Evolutionary conservation across 2,113 vertebrate genomes (phyloP).

Genomic region (Collichthys lucidus): DNA sequence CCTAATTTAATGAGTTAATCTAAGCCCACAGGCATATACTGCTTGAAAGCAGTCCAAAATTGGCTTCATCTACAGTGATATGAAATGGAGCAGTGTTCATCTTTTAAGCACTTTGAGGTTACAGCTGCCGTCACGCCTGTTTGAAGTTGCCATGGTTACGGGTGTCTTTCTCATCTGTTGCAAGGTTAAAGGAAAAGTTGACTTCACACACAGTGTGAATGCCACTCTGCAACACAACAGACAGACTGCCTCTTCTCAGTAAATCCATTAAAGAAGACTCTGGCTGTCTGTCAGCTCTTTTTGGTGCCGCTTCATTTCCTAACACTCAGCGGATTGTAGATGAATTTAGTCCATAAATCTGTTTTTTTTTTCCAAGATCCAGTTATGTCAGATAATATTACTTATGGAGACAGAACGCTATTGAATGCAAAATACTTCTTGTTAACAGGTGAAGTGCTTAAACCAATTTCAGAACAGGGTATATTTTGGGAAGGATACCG

Average conservation of each 20-base stretch:
- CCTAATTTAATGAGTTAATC: neutral
- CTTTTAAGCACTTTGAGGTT: neutral
- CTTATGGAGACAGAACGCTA: neutral
- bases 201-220: neutral
- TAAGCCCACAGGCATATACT: neutral
- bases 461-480: neutral
- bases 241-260: neutral
- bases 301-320: neutral
- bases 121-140: neutral
- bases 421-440: neutral
- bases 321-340: neutral
- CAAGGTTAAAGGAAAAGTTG: neutral
- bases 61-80: neutral
- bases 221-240: neutral
- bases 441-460: neutral
- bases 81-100: neutral
- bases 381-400: neutral
- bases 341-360: neutral
- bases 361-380: neutral
- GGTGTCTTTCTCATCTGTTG: neutral
- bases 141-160: neutral
- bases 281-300: slow-evolving; percentile 2
- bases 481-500: neutral
- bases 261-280: neutral
- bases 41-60: neutral